Conservation (phyloP, 2,797 vertebrate genomes). For the Lophotriccus pileatus region DNA sequence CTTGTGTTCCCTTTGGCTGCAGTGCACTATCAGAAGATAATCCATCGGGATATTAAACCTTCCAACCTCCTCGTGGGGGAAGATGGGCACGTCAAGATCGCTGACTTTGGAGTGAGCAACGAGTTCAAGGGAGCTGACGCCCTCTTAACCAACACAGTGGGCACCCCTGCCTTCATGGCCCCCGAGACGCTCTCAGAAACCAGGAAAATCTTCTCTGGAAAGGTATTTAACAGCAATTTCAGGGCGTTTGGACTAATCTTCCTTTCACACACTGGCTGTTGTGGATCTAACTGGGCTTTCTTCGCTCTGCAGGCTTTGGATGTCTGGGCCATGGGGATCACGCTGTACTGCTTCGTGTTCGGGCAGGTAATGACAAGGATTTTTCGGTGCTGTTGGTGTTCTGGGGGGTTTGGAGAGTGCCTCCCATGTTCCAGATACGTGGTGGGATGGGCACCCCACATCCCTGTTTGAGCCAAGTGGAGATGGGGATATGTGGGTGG, state of each 20-base stretch:
- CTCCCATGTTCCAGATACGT: accelerated
- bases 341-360: conserved; percentile 93
- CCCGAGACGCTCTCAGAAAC: conserved; percentile 94
- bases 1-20: not conserved
- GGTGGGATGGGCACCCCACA: not conserved
- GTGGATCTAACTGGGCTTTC: not conserved
- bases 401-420: not conserved
- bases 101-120: conserved; percentile 96
- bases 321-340: conserved; percentile 99
- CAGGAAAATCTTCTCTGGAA: conserved; percentile 96
- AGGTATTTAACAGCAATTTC: conserved; percentile 75
- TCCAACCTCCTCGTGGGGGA: conserved; percentile 96
- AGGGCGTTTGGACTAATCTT: not conserved
- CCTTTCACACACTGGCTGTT: not conserved
- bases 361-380: conserved; percentile 83
- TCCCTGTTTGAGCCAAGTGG: not conserved
- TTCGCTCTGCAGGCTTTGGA: conserved; percentile 85
- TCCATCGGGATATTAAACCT: conserved; percentile 96
- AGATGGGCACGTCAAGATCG: conserved; percentile 94
- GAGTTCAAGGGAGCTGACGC: conserved; percentile 96
- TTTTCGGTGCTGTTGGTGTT: not conserved
- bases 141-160: conserved; percentile 93
- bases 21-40: conserved; percentile 99
- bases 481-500: not conserved
- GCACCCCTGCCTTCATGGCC: conserved; percentile 95